Conservation (phyloP, 2,797 vertebrate species). For the Champsocephalus gunnari region DNA sequence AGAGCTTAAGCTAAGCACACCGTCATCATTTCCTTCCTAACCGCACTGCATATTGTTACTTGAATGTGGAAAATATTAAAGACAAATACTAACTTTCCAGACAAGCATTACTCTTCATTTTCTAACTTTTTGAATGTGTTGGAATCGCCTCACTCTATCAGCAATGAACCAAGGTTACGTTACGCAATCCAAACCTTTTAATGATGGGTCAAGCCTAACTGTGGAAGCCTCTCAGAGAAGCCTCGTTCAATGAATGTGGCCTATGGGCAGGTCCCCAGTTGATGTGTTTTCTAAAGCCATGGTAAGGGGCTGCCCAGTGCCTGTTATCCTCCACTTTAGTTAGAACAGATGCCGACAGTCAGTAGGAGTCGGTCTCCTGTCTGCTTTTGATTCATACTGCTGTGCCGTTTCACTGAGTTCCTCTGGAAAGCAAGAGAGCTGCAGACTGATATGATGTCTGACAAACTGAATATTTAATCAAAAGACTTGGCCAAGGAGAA, state of each 20-base stretch:
- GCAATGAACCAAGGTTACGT: too few relatives aligned
- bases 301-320: neutral
- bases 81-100: neutral
- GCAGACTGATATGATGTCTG: too few relatives aligned
- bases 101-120: neutral
- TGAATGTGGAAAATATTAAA: neutral
- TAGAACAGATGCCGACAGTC: conserved; percentile 10
- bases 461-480: too few relatives aligned
- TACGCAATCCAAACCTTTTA: neutral
- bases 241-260: neutral
- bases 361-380: neutral
- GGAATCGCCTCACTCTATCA: too few relatives aligned
- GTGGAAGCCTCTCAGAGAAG: neutral
- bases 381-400: conserved; percentile 13
- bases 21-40: too few relatives aligned
- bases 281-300: neutral
- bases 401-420: conserved; percentile 25
- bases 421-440: neutral
- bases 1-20: neutral
- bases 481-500: too few relatives aligned
- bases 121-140: too few relatives aligned
- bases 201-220: neutral
- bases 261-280: neutral
- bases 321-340: conserved; percentile 20
- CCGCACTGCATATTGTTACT: neutral